Evolutionary conservation across 2,888 invertebrate species (phyloP).

Genomic region (Molorchus minor): DNA sequence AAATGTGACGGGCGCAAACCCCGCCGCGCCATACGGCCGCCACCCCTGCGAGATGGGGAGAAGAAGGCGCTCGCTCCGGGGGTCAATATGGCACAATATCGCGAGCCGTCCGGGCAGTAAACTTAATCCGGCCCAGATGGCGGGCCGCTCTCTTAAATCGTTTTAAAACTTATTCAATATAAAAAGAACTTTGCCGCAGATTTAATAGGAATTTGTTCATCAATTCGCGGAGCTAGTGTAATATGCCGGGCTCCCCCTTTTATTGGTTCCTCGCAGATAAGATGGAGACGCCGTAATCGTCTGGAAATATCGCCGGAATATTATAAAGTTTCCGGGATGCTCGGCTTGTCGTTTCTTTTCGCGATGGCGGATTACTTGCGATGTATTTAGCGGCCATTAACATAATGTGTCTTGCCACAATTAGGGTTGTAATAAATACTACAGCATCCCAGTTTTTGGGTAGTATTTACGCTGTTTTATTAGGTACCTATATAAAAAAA

Average conservation of each 20-base stretch:
- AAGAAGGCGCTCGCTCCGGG: conserved; percentile 22
- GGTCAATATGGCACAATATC: conserved; percentile 53
- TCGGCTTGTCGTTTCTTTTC: conserved; percentile 23
- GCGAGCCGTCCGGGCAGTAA: conserved; percentile 56
- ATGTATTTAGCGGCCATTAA: conserved; percentile 30
- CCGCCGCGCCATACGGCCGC: conserved; percentile 6
- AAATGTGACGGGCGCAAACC: conserved; percentile 59
- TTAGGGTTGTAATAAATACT: too few relatives aligned
- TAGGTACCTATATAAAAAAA: too few relatives aligned
- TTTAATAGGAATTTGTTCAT: conserved; percentile 66
- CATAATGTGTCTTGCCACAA: conserved; percentile 1
- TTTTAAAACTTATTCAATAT: conserved; percentile 65
- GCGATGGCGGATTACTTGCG: conserved; percentile 27
- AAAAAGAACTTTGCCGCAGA: conserved; percentile 62
- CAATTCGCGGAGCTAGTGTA: conserved; percentile 62
- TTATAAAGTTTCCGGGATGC: conserved; percentile 46
- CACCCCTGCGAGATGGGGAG: conserved; percentile 3
- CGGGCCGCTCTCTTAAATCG: conserved; percentile 62
- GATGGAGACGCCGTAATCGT: conserved; percentile 48
- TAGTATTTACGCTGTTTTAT: too few relatives aligned
- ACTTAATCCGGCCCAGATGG: conserved; percentile 64
- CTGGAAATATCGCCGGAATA: conserved; percentile 47
- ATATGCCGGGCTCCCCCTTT: conserved; percentile 50
- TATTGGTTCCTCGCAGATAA: conserved; percentile 50
- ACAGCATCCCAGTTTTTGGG: too few relatives aligned